These are phyloP conservation scores for Acanthochromis polyacanthus DNA, from an alignment of 2,113 vertebrate genomes.

Conservation along the genomic window DNA sequence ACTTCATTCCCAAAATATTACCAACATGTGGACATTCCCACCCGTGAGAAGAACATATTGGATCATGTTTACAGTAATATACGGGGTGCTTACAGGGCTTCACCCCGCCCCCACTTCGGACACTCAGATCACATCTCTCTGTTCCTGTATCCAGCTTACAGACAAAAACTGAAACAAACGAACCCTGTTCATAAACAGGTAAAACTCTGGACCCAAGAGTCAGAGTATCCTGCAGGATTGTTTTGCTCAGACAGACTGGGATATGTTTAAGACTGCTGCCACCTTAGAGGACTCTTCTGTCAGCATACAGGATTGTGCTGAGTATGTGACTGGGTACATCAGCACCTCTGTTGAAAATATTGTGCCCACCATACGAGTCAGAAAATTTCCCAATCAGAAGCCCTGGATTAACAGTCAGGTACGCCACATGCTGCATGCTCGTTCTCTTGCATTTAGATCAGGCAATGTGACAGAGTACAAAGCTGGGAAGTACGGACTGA, in stretches of 20 bases:
- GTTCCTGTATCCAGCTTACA: constrained; percentile 18
- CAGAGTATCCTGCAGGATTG: too few relatives aligned
- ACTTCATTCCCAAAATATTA: background rate
- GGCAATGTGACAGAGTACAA: background rate
- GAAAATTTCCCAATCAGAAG: background rate
- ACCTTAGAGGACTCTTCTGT: background rate
- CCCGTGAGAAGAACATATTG: background rate
- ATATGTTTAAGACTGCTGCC: background rate
- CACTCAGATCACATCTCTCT: constrained; percentile 17
- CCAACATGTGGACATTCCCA: constrained; percentile 16
- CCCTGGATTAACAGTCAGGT: constrained; percentile 20
- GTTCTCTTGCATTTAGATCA: constrained; percentile 4
- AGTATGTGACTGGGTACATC: constrained; percentile 7
- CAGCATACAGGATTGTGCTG: constrained; percentile 1
- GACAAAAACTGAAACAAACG: background rate
- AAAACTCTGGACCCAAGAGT: constrained; percentile 2
- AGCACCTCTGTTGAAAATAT: constrained; percentile 17
- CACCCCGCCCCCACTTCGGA: constrained; percentile 5
- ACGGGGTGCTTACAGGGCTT: background rate
- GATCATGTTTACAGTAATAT: background rate
- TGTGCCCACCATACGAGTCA: too few relatives aligned
- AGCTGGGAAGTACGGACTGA: background rate
- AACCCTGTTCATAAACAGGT: background rate
- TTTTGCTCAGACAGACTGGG: background rate
- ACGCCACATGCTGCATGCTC: background rate